Evolutionary conservation across 2,113 vertebrate species (phyloP).

Genomic region (Gymnorhina tibicen): DNA sequence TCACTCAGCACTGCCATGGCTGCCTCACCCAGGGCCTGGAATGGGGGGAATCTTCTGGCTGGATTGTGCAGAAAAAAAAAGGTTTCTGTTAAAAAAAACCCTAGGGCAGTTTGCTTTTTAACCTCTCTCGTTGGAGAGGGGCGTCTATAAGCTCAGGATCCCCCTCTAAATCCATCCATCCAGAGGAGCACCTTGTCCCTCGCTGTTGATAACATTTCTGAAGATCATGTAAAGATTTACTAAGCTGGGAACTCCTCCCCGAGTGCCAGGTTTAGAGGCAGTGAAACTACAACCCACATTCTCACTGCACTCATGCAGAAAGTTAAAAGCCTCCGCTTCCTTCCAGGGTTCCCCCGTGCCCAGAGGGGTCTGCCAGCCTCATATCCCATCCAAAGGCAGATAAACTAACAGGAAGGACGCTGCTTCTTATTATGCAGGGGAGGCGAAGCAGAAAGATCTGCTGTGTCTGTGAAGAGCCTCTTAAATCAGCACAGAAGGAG

Average conservation of each 20-base stretch:
- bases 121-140: rapidly evolving
- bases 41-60: not conserved
- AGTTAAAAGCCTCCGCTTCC: not conserved
- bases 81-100: not conserved
- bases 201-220: rapidly evolving
- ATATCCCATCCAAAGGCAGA: not conserved
- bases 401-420: not conserved
- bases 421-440: not conserved
- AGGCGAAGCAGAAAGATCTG: constrained; percentile 22
- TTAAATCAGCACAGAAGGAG: not conserved
- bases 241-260: not conserved
- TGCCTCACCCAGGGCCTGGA: not conserved
- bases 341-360: not conserved
- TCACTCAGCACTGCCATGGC: not conserved
- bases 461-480: not conserved
- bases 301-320: not conserved
- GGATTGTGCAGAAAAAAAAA: not conserved
- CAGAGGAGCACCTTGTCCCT: not conserved
- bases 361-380: not conserved
- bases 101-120: not conserved
- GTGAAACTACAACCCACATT: not conserved
- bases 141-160: rapidly evolving
- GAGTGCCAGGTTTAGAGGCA: not conserved
- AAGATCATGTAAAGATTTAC: not conserved
- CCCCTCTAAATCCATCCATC: not conserved